These are phyloP conservation scores for Gymnopithys bicolor DNA, from an alignment of 2,797 vertebrate species.

Conservation along the genomic window DNA sequence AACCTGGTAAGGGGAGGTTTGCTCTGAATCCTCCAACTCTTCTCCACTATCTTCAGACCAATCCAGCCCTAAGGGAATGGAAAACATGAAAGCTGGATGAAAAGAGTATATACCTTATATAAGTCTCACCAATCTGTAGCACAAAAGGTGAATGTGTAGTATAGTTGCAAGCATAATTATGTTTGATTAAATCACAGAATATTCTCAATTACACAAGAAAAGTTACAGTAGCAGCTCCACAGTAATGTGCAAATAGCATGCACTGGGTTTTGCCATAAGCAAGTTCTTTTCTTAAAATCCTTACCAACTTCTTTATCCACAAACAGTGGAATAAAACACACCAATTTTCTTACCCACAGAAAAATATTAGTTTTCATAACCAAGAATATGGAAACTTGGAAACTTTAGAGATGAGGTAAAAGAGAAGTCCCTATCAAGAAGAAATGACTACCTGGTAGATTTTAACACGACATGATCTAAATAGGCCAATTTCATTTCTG, in stretches of 20 bases:
- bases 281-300: background rate
- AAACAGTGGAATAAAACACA: background rate
- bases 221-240: background rate
- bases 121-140: background rate
- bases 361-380: background rate
- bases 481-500: slow-evolving; percentile 4
- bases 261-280: background rate
- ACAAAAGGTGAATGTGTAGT: background rate
- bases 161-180: background rate
- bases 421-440: background rate
- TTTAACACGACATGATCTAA: slow-evolving; percentile 6
- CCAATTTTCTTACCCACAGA: background rate
- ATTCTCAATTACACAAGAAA: background rate
- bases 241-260: background rate
- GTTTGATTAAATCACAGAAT: background rate
- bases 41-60: slow-evolving; percentile 99
- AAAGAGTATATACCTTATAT: background rate
- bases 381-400: background rate
- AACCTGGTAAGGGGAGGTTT: slow-evolving; percentile 84
- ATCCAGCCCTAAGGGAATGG: slow-evolving; percentile 86
- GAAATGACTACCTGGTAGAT: background rate
- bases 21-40: slow-evolving; percentile 86
- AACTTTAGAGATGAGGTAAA: background rate
- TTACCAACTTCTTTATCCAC: background rate
- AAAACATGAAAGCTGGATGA: slow-evolving; percentile 6